Evolutionary conservation across 2,888 invertebrate genomes (phyloP).

Genomic region (Agapostemon virescens): DNA sequence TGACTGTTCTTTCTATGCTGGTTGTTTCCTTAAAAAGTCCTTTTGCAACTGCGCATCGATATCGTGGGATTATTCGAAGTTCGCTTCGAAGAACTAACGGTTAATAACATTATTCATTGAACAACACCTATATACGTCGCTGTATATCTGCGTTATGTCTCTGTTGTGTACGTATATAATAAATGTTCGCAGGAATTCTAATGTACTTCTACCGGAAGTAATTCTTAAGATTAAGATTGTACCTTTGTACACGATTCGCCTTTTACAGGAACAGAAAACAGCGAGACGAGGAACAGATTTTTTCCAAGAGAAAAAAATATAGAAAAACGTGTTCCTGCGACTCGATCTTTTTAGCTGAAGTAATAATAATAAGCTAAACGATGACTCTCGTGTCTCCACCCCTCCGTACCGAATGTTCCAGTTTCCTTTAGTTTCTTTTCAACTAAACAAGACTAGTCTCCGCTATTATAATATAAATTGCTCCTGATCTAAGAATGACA

Average conservation of each 20-base stretch:
- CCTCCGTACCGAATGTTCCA: background rate
- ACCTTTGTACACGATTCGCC: constrained; percentile 49
- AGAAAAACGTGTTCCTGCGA: constrained; percentile 8
- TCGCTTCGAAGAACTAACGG: constrained; percentile 33
- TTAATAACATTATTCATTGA: constrained; percentile 30
- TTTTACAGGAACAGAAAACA: constrained; percentile 48
- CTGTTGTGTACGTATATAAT: constrained; percentile 6
- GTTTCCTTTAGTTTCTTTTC: background rate
- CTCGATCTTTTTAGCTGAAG: constrained; percentile 21
- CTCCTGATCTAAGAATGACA: background rate
- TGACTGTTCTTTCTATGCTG: background rate
- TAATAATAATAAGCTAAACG: constrained; percentile 4
- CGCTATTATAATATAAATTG: background rate
- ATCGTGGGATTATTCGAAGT: constrained; percentile 28
- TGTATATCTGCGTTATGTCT: background rate
- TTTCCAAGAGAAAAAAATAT: background rate
- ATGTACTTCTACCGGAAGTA: constrained; percentile 18
- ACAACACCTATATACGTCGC: background rate
- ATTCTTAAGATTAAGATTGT: constrained; percentile 48
- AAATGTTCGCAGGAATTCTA: background rate
- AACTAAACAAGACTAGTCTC: constrained; percentile 7
- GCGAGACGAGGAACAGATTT: background rate
- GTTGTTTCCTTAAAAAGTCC: constrained; percentile 18
- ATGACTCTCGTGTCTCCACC: constrained; percentile 12
- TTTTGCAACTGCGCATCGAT: constrained; percentile 14